Evolutionary conservation across 2,888 invertebrate genomes (phyloP), one percentile per base, ranked within the genome.

Genomic region (Orthosia cruda): DNA sequence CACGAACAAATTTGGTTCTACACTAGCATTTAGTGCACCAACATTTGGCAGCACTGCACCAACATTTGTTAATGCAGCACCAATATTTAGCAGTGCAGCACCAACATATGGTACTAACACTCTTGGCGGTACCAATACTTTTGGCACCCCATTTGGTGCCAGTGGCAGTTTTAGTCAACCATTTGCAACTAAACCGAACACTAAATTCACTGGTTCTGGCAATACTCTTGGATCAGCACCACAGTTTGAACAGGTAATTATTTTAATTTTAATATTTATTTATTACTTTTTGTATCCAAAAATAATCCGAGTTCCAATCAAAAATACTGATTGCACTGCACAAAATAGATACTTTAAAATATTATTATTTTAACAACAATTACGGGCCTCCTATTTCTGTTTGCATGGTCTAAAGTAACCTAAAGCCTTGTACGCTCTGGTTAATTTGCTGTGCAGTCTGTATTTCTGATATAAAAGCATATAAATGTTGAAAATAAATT

Each of bases 131-230:
- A 73, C 92, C 20, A 91, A 88, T 54, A 89, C 91, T 55, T 93
- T 94, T 88, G 93, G 92, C 9, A 61, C 2, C 77, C 87, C 90
- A 54, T 93, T 94, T 89, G 93, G 93, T 23, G 84, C 91, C 76
- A 97, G 97, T 9, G 91, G 93, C n/a, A 92, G 93, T 50, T 94
- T 95, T 87, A 94, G 93, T 3, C 81, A 96, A 15, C 90, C 95
- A 13, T 97, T 97, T 90, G 97, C 97, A 7, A 78, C 92, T n/a
- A 96, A 95, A 84, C 94, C 95, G 52, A 91, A 93, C 15, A 92
- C 94, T 81, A 95, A 97, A 50, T 97, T 97, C 91, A 96, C 96
- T 75, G 95, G 95, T 16, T 95, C 96, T 87, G 94, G 94, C 0
- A 91, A 96, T 89, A 94, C 93, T 23, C 94, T 97, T 77, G 96